These are phyloP conservation scores for Drosophila anceps DNA, from an alignment of 2,888 invertebrate species.

Conservation along the genomic window DNA sequence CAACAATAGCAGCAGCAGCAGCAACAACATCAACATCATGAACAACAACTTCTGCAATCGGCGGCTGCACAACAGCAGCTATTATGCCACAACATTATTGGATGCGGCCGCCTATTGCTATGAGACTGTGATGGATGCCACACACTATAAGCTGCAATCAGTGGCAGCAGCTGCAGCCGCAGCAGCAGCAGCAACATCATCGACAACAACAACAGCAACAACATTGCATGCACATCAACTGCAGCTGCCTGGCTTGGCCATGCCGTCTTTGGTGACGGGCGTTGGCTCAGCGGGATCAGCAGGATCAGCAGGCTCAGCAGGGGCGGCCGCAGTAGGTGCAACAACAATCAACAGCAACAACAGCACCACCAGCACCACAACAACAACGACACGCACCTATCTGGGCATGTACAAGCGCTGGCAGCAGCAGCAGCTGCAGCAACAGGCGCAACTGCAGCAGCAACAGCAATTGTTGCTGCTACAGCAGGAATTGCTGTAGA, in stretches of 20 bases:
- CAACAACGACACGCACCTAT: slow-evolving; percentile 56
- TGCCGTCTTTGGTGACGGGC: slow-evolving; percentile 8
- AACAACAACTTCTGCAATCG: slow-evolving; percentile 25
- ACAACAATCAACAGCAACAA: slow-evolving; percentile 24
- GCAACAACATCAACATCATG: slow-evolving; percentile 33
- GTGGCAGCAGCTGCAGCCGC: slow-evolving; percentile 23
- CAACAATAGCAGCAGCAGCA: slow-evolving; percentile 41
- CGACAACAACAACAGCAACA: slow-evolving; percentile 7
- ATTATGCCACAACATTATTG: slow-evolving; percentile 57
- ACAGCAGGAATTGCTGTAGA: slow-evolving; percentile 66
- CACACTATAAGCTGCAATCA: slow-evolving; percentile 53
- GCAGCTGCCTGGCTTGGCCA: slow-evolving; percentile 22
- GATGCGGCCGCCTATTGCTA: slow-evolving; percentile 71
- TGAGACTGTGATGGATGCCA: slow-evolving; percentile 67
- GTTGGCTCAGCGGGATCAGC: slow-evolving; percentile 31
- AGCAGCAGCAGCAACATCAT: slow-evolving; percentile 19
- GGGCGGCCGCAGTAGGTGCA: slow-evolving; percentile 2
- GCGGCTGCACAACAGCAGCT: slow-evolving; percentile 43
- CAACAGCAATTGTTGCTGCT: slow-evolving; percentile 69
- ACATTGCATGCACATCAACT: slow-evolving; percentile 35
- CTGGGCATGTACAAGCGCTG: slow-evolving; percentile 73
- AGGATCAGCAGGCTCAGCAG: slow-evolving; percentile 2
- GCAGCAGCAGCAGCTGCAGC: slow-evolving; percentile 75
- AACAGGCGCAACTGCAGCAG: slow-evolving; percentile 68
- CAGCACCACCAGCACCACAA: slow-evolving; percentile 22